Evolutionary conservation across 2,888 invertebrate genomes (phyloP).

Genomic region (Drosophila subsilvestris): DNA sequence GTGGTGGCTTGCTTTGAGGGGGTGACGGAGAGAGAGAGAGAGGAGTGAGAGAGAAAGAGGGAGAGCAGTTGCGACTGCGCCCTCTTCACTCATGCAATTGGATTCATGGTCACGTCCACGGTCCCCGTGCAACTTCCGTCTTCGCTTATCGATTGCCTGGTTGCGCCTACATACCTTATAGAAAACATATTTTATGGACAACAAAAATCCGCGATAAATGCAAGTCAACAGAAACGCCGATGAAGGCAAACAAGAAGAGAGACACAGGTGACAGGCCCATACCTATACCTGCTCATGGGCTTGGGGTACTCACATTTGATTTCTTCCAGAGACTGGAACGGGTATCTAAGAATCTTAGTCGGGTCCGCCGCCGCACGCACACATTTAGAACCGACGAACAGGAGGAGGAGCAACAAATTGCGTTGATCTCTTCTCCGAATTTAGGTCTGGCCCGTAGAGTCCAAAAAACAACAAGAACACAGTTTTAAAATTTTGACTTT

Average conservation of each 20-base stretch:
- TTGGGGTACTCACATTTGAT: background rate
- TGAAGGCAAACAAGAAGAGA: background rate
- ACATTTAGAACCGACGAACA: background rate
- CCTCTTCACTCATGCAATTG: slow-evolving; percentile 7
- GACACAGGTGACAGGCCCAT: slow-evolving; percentile 24
- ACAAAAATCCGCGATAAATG: slow-evolving; percentile 31
- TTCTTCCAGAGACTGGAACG: background rate
- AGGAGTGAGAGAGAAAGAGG: slow-evolving; percentile 7
- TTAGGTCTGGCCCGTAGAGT: background rate
- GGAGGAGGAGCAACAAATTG: background rate
- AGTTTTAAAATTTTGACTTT: background rate
- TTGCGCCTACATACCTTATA: slow-evolving; percentile 19
- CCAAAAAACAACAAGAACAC: background rate
- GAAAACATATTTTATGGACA: slow-evolving; percentile 27
- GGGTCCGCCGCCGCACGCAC: background rate
- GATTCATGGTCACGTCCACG: slow-evolving; percentile 49
- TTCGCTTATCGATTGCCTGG: slow-evolving; percentile 32
- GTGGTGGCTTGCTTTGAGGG: slow-evolving; percentile 60
- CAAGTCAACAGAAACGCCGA: slow-evolving; percentile 32
- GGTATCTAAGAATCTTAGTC: background rate
- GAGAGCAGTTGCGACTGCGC: slow-evolving; percentile 51
- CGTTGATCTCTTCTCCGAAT: background rate
- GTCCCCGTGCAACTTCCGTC: slow-evolving; percentile 29
- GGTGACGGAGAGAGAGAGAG: slow-evolving; percentile 14
- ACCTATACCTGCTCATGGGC: background rate